Conservation (phyloP, 2,888 invertebrate species). For the Aelia acuminata region DNA sequence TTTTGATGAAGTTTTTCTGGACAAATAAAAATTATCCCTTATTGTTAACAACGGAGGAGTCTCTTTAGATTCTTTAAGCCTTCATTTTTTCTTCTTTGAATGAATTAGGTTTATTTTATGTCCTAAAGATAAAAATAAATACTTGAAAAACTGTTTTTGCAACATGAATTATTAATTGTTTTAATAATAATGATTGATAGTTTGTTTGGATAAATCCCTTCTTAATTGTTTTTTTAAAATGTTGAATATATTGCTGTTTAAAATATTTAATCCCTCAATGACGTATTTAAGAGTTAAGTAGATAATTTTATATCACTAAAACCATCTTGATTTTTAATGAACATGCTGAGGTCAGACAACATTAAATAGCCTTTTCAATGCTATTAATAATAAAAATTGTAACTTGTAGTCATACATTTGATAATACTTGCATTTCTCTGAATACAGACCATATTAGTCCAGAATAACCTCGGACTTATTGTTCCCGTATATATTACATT, state of each 20-base stretch:
- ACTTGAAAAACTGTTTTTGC: background rate
- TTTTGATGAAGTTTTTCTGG: background rate
- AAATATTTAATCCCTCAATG: background rate
- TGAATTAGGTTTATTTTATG: background rate
- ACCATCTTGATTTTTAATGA: background rate
- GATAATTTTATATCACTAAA: background rate
- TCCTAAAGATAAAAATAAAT: background rate
- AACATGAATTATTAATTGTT: background rate
- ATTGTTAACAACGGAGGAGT: no score
- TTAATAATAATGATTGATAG: background rate
- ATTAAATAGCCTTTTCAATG: background rate
- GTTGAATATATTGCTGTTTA: background rate
- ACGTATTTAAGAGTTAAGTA: background rate
- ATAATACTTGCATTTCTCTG: background rate
- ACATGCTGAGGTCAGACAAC: background rate
- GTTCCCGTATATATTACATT: no score
- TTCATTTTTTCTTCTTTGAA: background rate
- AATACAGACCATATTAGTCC: no score
- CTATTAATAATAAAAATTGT: background rate
- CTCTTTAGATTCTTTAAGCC: background rate
- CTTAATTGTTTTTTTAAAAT: background rate
- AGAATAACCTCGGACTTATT: no score
- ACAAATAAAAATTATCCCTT: background rate
- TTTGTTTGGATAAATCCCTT: background rate
- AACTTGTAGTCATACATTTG: slow-evolving; percentile 3